Evolutionary conservation across 2,113 vertebrate species (phyloP).

Genomic region (Peromyscus californicus): DNA sequence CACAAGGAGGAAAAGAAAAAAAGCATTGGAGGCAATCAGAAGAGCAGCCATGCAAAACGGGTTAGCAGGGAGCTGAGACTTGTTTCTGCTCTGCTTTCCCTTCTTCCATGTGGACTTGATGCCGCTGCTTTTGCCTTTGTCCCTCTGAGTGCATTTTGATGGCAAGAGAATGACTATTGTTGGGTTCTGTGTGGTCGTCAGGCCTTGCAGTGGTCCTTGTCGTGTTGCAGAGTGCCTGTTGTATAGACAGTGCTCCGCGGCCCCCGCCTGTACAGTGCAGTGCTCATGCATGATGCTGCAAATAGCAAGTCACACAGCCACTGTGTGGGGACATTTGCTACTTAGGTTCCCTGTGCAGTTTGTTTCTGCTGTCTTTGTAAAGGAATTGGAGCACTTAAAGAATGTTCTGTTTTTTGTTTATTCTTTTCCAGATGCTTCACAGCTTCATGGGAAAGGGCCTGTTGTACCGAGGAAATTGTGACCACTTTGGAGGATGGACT

Average conservation of each 20-base stretch:
- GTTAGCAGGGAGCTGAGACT: neutral
- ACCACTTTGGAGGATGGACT: conserved; percentile 78
- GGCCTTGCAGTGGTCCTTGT: neutral
- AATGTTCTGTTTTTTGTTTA: conserved; percentile 69
- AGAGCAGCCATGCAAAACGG: neutral
- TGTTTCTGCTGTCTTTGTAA: neutral
- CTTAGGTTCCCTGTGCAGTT: neutral
- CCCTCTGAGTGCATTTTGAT: neutral
- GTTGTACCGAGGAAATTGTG: conserved; percentile 89
- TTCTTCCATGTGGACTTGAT: neutral
- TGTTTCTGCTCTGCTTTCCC: neutral
- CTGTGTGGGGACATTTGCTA: neutral
- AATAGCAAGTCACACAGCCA: neutral
- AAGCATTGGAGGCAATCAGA: neutral
- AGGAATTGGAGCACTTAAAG: neutral
- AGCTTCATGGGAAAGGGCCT: conserved; percentile 90
- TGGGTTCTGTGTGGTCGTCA: neutral
- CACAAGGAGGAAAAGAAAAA: neutral
- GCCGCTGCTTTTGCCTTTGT: neutral
- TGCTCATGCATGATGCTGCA: neutral
- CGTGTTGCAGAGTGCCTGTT: neutral
- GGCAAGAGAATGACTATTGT: neutral
- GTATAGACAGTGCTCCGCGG: neutral
- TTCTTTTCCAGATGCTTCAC: conserved; percentile 89
- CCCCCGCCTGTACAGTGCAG: neutral